Base-by-base conservation (phyloP, 2,113 vertebrate species). In the Sylvilagus bachmani region DNA sequence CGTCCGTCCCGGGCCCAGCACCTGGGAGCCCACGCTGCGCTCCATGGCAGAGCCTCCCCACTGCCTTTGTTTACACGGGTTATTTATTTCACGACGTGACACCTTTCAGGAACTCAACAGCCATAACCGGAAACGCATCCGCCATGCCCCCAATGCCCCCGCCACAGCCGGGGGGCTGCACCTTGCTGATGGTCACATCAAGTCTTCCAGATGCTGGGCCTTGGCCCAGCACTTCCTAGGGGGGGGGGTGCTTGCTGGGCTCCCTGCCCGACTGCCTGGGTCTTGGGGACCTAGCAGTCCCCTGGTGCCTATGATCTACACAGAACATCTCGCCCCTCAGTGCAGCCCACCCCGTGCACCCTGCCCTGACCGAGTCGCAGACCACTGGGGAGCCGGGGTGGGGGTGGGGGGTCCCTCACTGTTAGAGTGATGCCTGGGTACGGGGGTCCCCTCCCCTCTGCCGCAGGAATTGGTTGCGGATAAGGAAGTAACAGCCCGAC, bases 21-120 rank as follows among this genome's bases (percentile, higher is more conserved):
- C 33, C 27, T 21, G 24, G 64, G 10, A 61, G 64, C 91, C 83
- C 24, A 53, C 22, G 36, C n/a, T 3, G 86, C 70, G 3, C 86
- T 91, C 81, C 53, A 3, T 0, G 25, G 87, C 44, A 70, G 93
- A 74, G 22, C 94, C 79, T 53, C 81, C 78, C 69, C 69, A 24
- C 4, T 51, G 92, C 91, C 95, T 96, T 73, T 96, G 97, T 98
- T 97, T 97, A 97, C 97, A 97, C 90, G 96, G 86, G 80, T 96
- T 97, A 97, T 97, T 97, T 97, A 97, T 97, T 98, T 58, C 88
- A 91, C 69, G 94, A 97, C 96, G 96, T 86, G 75, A 96, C 91
- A 86, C 25, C 70, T 67, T 83, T 83, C 91, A 91, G 96, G 96
- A 95, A 86, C 75, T n/a, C 3, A 81, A 93, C 71, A 96, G 96